Evolutionary conservation across 2,797 vertebrate species (phyloP), one percentile per base, ranked within the genome.

Genomic region (Danio kyathit): DNA sequence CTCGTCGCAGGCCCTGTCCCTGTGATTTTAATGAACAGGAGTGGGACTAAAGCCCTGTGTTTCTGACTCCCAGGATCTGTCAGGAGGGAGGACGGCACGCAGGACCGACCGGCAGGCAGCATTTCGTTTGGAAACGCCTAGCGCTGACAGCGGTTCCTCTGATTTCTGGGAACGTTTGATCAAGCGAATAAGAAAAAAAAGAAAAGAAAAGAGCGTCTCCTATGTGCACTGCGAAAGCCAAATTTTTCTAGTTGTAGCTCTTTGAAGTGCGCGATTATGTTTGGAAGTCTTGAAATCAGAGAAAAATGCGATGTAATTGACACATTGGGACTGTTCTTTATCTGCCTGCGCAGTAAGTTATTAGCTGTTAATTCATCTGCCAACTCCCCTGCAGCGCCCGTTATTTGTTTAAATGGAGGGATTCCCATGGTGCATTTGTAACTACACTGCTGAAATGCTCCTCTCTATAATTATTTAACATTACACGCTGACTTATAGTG

Each of bases 341-440:
- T 92, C 92, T 89, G 87, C 88, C 89, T 89, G 97, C 96, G 93
- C 95, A 94, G 94, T 96, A 96, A 96, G 96, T 96, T 98, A 97
- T 98, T 97, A 98, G 92, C 97, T 96, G 96, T 96, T 98, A 97
- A 98, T 98, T 98, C 96, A 97, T 97, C 95, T 91, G 94, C 95
- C 93, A 92, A 94, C 96, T 93, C 96, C 96, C 97, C 96, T 95
- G 96, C 96, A 95, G 97, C 90, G 96, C 91, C 92, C 93, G 95
- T 98, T 99, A 98, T 98, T 97, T 98, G 96, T 97, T 97, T 96
- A 97, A 97, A 97, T 97, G 94, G 95, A 94, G 94, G 96, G 95
- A 97, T 96, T 97, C 96, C 96, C 96, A 97, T 95, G 95, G 96
- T 93, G 96, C 95, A 90, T 96, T 97, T 97, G 96, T 97, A 98